A percentile compares a stretch with the other conserved stretches of the same genome.
These are phyloP conservation scores for Channallabes apus DNA, from an alignment of 2,797 vertebrate species.

Conservation along the genomic window DNA sequence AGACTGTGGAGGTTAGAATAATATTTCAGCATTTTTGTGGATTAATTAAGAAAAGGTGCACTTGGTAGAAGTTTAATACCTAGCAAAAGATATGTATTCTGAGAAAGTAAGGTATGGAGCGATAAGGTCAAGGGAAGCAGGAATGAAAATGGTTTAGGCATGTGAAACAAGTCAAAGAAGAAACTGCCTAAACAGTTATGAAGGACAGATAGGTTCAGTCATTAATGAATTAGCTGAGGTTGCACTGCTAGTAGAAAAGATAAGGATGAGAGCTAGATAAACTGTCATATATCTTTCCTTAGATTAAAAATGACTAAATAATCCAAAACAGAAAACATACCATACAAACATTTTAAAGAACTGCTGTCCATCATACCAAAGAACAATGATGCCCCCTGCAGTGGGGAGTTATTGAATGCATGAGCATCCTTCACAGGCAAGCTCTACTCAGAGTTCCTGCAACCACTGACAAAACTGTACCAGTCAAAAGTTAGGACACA, in stretches of 20 bases:
- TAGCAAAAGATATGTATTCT: neutral
- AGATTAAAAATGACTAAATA: neutral
- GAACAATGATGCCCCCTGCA: constrained; percentile 22
- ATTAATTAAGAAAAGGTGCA: neutral
- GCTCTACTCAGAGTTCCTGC: neutral
- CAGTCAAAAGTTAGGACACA: too few species aligned
- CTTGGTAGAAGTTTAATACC: neutral
- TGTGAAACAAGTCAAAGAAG: neutral
- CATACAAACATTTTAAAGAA: neutral
- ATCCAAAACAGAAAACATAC: neutral
- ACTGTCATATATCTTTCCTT: neutral
- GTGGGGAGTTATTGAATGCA: neutral
- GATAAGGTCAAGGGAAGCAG: neutral
- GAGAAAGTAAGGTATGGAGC: neutral
- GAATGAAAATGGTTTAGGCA: neutral
- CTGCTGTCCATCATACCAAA: neutral
- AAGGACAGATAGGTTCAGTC: neutral
- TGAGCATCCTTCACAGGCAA: neutral
- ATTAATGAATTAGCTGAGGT: neutral
- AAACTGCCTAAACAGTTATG: neutral
- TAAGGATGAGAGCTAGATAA: neutral
- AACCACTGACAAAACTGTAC: neutral
- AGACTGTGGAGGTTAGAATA: neutral
- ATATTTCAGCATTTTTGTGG: neutral
- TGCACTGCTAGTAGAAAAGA: neutral